Conservation (phyloP, 2,797 vertebrate species). For the Monodelphis domestica region DNA sequence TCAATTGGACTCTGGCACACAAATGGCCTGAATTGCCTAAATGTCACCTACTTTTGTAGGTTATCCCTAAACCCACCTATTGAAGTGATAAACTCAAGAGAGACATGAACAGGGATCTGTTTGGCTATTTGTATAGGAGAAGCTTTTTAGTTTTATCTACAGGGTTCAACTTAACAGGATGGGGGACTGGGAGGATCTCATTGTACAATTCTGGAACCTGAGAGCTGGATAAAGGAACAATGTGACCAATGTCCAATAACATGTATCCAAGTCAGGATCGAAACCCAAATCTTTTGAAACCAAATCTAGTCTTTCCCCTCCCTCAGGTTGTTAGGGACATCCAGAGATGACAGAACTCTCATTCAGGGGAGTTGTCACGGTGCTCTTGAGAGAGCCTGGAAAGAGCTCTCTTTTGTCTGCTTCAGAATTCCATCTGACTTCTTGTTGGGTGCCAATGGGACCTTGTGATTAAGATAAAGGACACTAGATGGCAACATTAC, state of each 20-base stretch:
- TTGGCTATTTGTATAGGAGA: not conserved
- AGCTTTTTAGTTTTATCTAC: not conserved
- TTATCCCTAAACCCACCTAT: not conserved
- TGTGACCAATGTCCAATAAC: not conserved
- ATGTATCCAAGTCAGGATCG: not conserved
- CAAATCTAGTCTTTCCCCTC: not conserved
- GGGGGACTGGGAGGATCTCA: not conserved
- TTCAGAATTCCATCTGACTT: not conserved
- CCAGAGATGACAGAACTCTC: not conserved
- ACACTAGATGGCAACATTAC: not conserved
- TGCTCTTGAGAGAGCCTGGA: not conserved
- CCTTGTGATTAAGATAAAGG: not conserved
- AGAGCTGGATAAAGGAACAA: not conserved
- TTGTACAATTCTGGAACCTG: not conserved
- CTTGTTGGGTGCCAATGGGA: not conserved
- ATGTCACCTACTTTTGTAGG: not conserved
- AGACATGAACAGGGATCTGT: not conserved
- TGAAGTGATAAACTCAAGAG: not conserved
- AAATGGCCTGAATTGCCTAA: not conserved
- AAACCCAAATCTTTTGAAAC: not conserved
- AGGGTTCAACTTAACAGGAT: not conserved
- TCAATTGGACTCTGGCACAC: not conserved
- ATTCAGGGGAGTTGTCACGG: not conserved
- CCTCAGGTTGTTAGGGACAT: not conserved
- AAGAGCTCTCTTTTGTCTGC: not conserved